Evolutionary conservation across 2,888 invertebrate genomes (phyloP).

Genomic region (Iselma pallidipennis): DNA sequence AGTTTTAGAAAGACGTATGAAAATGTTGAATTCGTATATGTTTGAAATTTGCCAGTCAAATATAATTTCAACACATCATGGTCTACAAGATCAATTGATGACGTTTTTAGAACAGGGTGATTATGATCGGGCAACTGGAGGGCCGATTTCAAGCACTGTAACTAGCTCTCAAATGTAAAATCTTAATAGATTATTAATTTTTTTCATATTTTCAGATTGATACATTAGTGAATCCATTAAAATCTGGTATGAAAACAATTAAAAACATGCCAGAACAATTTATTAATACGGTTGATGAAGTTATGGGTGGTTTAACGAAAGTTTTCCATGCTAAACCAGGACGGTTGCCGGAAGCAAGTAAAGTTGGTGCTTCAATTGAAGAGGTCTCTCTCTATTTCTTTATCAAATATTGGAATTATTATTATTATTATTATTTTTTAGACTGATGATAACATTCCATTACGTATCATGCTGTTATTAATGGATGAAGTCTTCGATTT

Average conservation of each 20-base stretch:
- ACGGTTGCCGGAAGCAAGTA: constrained; percentile 54
- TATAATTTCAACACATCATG: constrained; percentile 64
- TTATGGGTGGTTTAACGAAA: constrained; percentile 80
- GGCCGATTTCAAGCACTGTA: constrained; percentile 64
- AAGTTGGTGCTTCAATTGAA: constrained; percentile 58
- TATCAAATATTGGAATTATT: neutral
- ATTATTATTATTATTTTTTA: constrained; percentile 41
- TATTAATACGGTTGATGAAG: constrained; percentile 80
- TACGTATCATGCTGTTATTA: constrained; percentile 76
- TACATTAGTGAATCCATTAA: constrained; percentile 66
- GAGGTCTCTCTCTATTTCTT: constrained; percentile 54
- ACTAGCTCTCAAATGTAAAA: constrained; percentile 1
- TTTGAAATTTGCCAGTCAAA: constrained; percentile 68
- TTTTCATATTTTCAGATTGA: constrained; percentile 49
- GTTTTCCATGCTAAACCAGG: constrained; percentile 67
- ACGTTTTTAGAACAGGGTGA: constrained; percentile 72
- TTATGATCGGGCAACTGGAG: constrained; percentile 68
- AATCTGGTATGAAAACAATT: constrained; percentile 82
- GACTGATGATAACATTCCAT: constrained; percentile 75
- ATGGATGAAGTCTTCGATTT: constrained; percentile 87
- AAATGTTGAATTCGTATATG: constrained; percentile 80
- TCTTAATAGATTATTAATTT: neutral
- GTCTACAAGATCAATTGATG: constrained; percentile 64
- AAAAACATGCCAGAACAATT: constrained; percentile 89
- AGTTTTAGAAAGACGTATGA: constrained; percentile 83